A percentile compares a stretch with the other conserved stretches of the same genome.
Conservation (phyloP, 2,888 invertebrate species). For the Alviniconcha strummeri region DNA sequence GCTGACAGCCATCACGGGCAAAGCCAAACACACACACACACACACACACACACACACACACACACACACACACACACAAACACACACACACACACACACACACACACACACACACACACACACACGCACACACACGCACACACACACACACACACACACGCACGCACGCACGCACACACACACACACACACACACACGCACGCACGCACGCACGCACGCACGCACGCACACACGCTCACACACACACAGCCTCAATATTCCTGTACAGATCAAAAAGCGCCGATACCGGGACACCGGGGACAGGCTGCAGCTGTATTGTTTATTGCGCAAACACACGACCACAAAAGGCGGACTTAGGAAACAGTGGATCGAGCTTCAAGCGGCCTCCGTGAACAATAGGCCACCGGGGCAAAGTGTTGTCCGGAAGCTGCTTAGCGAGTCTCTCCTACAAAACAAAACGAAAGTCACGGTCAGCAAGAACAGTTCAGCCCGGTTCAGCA, state of each 20-base stretch:
- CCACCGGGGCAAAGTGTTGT: no score
- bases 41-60: background rate
- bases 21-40: background rate
- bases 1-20: no score
- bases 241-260: background rate
- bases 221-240: background rate
- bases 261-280: background rate
- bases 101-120: background rate
- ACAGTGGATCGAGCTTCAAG: no score
- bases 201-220: background rate
- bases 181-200: background rate
- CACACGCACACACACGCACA: background rate
- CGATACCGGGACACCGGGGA: background rate
- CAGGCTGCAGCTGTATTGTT: background rate
- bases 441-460: no score
- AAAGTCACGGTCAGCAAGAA: no score
- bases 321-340: background rate
- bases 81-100: no score
- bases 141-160: background rate
- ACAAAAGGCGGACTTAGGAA: background rate
- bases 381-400: no score
- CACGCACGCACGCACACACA: slow-evolving; percentile 3
- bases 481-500: no score
- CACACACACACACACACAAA: no score
- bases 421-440: no score